Evolutionary conservation across 2,113 vertebrate species (phyloP).

Genomic region (Oenanthe melanoleuca): DNA sequence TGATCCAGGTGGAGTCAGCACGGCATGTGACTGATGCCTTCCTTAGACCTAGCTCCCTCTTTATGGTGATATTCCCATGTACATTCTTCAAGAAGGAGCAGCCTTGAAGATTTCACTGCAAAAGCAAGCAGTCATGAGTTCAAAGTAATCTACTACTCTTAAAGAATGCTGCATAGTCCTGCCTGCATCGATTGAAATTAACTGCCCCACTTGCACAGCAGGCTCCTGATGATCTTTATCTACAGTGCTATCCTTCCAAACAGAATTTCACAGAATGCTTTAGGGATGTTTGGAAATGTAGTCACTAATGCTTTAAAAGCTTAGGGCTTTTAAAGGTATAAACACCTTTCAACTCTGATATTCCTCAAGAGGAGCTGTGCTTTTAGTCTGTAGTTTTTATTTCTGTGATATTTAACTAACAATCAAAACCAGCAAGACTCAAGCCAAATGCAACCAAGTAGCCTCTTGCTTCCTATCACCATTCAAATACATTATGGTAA

Average conservation of each 20-base stretch:
- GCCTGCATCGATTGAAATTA: rapidly evolving
- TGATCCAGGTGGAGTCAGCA: not conserved
- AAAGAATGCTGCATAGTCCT: not conserved
- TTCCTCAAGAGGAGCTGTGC: not conserved
- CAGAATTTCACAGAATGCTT: not conserved
- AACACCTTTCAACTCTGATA: not conserved
- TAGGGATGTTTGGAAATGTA: not conserved
- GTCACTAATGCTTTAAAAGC: not conserved
- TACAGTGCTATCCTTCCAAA: not conserved
- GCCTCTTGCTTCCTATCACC: not conserved
- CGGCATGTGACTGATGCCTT: no score
- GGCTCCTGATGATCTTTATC: not conserved
- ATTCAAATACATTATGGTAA: not conserved
- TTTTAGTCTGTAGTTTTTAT: not conserved
- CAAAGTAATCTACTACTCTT: not conserved
- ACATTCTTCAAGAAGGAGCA: not conserved
- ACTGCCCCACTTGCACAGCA: not conserved
- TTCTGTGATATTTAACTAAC: not conserved
- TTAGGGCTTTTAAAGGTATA: not conserved
- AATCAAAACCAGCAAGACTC: not conserved
- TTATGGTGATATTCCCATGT: not conserved
- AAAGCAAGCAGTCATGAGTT: not conserved
- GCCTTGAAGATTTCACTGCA: not conserved
- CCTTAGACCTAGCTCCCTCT: not conserved
- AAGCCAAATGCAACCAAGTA: not conserved